These are phyloP conservation scores for Bergia puertoricense DNA, from an alignment of 92 coral and sea anemone genomes.

Conservation along the genomic window DNA sequence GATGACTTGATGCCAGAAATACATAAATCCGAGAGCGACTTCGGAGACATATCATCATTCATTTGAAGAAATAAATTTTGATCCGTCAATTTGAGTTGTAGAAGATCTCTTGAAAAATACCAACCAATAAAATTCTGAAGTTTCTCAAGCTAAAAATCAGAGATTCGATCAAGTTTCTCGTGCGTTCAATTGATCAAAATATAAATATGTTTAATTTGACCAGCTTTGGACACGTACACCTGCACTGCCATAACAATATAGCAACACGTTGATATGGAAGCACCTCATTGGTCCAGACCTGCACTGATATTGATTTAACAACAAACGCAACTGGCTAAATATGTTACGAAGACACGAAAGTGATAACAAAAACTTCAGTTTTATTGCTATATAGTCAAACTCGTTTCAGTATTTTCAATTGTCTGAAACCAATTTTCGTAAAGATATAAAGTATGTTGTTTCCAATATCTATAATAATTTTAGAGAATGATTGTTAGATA, in stretches of 20 bases:
- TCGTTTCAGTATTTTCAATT: no score
- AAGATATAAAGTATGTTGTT: no score
- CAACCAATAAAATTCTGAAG: not conserved
- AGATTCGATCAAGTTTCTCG: not conserved
- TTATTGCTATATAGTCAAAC: no score
- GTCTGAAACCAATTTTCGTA: not conserved
- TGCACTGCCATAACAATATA: constrained; percentile 5
- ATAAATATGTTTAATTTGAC: constrained; percentile 10
- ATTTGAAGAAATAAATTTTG: not conserved
- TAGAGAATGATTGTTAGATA: no score
- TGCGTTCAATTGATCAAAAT: constrained; percentile 19
- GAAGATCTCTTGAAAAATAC: not conserved
- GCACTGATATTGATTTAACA: not conserved
- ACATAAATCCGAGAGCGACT: constrained; percentile 37
- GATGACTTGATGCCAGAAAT: constrained; percentile 35
- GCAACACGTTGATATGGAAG: not conserved
- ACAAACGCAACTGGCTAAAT: not conserved
- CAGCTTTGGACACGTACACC: constrained; percentile 37
- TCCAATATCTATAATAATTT: no score
- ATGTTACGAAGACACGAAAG: constrained; percentile 13
- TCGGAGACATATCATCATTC: constrained; percentile 12
- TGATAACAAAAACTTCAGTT: not conserved
- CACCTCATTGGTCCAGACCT: constrained; percentile 14
- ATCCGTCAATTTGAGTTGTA: not conserved
- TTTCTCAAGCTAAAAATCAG: not conserved